Conservation (phyloP, 2,888 invertebrate species). For the Ferrisia virgata region DNA sequence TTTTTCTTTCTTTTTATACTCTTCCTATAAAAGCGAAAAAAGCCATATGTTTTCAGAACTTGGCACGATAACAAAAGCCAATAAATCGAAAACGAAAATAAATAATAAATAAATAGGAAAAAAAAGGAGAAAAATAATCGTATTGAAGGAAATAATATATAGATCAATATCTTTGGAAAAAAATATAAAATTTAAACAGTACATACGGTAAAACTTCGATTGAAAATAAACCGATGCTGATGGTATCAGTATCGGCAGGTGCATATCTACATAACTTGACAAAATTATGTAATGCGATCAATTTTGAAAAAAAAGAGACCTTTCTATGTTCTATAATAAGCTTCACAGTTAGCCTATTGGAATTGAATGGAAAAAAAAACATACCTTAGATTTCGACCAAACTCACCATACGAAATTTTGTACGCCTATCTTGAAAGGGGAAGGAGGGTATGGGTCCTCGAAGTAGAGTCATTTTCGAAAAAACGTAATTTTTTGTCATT, state of each 20-base stretch:
- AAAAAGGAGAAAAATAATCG: background rate
- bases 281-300: background rate
- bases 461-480: too few relatives aligned
- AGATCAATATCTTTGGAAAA: background rate
- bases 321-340: too few relatives aligned
- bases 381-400: too few relatives aligned
- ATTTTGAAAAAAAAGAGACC: background rate
- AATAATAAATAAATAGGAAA: background rate
- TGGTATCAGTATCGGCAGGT: too few relatives aligned
- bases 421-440: too few relatives aligned
- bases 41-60: background rate
- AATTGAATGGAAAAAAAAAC: too few relatives aligned
- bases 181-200: background rate
- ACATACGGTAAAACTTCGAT: background rate
- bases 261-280: background rate
- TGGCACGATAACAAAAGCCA: slow-evolving; percentile 12
- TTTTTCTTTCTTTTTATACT: background rate
- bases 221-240: background rate
- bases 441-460: too few relatives aligned
- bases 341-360: too few relatives aligned
- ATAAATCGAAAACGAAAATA: slow-evolving; percentile 18
- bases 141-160: background rate
- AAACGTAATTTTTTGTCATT: too few relatives aligned
- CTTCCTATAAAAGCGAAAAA: background rate
- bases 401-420: too few relatives aligned